Evolutionary conservation across 2,113 vertebrate genomes (phyloP).

Genomic region (Anolis carolinensis): DNA sequence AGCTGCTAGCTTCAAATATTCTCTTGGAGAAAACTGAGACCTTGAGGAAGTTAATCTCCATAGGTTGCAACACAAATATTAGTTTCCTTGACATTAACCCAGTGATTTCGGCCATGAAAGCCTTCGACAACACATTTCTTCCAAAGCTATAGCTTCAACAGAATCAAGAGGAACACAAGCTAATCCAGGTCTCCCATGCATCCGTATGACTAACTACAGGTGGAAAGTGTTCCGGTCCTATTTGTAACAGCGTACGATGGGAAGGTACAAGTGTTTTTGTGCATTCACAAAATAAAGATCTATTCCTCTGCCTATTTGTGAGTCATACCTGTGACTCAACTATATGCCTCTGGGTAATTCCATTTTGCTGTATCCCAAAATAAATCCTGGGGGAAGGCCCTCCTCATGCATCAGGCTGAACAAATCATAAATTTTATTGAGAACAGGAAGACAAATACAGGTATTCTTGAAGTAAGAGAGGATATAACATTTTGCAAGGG

Average conservation of each 20-base stretch:
- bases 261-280: constrained; percentile 42
- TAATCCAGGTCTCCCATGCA: neutral
- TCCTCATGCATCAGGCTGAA: constrained; percentile 2
- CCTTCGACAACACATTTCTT: no score
- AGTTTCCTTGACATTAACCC: no score
- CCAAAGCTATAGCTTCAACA: neutral
- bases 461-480: neutral
- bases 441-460: neutral
- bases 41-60: neutral
- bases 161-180: neutral
- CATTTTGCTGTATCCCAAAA: constrained; percentile 25
- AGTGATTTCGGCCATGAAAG: no score
- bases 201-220: neutral
- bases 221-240: neutral
- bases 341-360: constrained; percentile 56
- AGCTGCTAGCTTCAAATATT: neutral
- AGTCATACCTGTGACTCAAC: constrained; percentile 63
- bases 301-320: constrained; percentile 49
- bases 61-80: no score
- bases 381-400: neutral
- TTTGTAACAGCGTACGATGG: constrained; percentile 41
- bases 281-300: constrained; percentile 61
- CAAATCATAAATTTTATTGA: neutral
- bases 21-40: neutral
- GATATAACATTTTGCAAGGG: neutral